Evolutionary conservation across 2,113 vertebrate species (phyloP).

Genomic region (Casuarius casuarius): DNA sequence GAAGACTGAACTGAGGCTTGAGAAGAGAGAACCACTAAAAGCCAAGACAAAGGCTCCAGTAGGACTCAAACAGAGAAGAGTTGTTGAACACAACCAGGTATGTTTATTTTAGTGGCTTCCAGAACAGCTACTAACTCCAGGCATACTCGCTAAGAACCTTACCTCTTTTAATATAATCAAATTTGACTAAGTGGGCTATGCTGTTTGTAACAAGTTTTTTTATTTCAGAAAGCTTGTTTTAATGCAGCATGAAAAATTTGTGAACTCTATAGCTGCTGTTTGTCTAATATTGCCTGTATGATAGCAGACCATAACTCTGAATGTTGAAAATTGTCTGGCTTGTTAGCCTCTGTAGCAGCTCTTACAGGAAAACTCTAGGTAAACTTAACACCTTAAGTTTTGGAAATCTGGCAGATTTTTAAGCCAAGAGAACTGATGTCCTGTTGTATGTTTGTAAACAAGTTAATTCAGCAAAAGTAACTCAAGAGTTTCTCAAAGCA

Average conservation of each 20-base stretch:
- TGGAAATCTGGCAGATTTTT: not conserved
- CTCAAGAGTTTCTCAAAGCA: not conserved
- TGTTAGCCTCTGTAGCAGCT: not conserved
- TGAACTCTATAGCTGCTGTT: not conserved
- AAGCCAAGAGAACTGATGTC: not conserved
- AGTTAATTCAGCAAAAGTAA: not conserved
- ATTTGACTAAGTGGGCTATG: not conserved
- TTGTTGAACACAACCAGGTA: slow-evolving; percentile 85
- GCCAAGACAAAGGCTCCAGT: slow-evolving; percentile 84
- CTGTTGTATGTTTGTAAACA: not conserved
- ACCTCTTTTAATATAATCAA: not conserved
- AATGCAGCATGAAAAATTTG: not conserved
- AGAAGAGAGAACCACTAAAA: slow-evolving; percentile 86
- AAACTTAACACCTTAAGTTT: not conserved
- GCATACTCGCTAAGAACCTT: not conserved
- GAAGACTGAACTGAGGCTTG: slow-evolving; percentile 84
- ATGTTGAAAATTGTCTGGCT: not conserved
- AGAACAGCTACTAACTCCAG: not conserved
- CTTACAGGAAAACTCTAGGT: not conserved
- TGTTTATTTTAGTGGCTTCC: not conserved
- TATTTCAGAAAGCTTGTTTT: not conserved
- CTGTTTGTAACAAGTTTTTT: not conserved
- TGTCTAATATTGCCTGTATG: not conserved
- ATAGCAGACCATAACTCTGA: not conserved
- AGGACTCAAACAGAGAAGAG: slow-evolving; percentile 81